Conservation (phyloP, 92 coral and sea anemone genomes). For the Epizoanthus fatuus region DNA sequence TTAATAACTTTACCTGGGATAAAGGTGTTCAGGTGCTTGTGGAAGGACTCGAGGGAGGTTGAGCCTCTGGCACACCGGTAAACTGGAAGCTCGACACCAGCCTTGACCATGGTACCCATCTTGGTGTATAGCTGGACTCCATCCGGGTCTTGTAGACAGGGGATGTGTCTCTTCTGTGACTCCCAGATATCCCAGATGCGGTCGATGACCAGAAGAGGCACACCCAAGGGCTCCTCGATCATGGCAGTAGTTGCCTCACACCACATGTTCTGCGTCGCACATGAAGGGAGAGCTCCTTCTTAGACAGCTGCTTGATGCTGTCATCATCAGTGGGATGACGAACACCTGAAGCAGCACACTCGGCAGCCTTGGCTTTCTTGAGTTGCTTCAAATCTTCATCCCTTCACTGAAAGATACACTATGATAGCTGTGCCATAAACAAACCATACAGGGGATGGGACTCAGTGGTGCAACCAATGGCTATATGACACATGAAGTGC, state of each 20-base stretch:
- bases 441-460: constrained; percentile 35
- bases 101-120: constrained; percentile 59
- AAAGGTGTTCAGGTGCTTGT: constrained; percentile 45
- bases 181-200: constrained; percentile 42
- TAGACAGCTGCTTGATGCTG: constrained; percentile 29
- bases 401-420: constrained; percentile 58
- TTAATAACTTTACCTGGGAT: constrained; percentile 4
- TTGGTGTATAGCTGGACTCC: constrained; percentile 70
- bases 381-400: constrained; percentile 55
- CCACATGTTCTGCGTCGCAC: constrained; percentile 58
- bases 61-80: constrained; percentile 74
- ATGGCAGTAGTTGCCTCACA: no score
- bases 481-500: constrained; percentile 42
- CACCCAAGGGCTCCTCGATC: no score
- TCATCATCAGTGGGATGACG: constrained; percentile 45
- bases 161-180: constrained; percentile 57
- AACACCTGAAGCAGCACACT: constrained; percentile 10
- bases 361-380: constrained; percentile 32
- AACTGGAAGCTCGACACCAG: constrained; percentile 42
- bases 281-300: constrained; percentile 65
- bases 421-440: constrained; percentile 29
- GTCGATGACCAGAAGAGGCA: no score
- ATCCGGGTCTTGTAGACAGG: constrained; percentile 76
- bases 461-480: constrained; percentile 35
- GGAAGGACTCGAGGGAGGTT: constrained; percentile 78